These are phyloP conservation scores for Drosophila monieri DNA, from an alignment of 2,888 invertebrate genomes.

Conservation along the genomic window DNA sequence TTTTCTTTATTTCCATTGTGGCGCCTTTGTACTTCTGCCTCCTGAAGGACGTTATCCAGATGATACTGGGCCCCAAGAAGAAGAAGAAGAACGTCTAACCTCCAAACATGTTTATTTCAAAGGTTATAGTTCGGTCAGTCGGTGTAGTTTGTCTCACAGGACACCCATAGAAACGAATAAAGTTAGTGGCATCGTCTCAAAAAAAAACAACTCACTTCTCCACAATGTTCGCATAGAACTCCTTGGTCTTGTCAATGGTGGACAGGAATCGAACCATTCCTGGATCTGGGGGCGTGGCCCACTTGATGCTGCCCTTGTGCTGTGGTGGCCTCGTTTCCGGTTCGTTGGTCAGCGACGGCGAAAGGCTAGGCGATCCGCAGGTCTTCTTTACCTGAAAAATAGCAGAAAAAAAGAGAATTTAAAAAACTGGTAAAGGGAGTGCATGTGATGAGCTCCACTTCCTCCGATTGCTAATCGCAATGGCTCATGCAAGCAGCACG, in stretches of 20 bases:
- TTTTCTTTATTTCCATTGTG: conserved; percentile 73
- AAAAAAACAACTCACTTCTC: conserved; percentile 85
- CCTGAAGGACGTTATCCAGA: conserved; percentile 58
- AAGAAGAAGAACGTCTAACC: conserved; percentile 27
- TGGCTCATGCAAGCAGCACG: conserved; percentile 58
- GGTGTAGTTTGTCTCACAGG: conserved; percentile 5
- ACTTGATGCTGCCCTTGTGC: conserved; percentile 85
- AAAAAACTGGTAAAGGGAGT: background rate
- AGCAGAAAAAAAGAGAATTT: background rate
- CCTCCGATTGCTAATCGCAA: conserved; percentile 51
- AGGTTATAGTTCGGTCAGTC: conserved; percentile 26
- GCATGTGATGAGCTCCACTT: conserved; percentile 10
- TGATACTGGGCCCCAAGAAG: conserved; percentile 50
- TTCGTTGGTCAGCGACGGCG: conserved; percentile 79
- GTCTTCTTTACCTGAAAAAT: conserved; percentile 85
- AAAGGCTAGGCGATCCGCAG: conserved; percentile 84
- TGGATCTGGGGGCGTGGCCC: conserved; percentile 87
- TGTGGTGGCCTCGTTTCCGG: conserved; percentile 76
- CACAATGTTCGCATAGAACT: conserved; percentile 92
- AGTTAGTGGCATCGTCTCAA: conserved; percentile 7
- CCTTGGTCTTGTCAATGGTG: conserved; percentile 89
- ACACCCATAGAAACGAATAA: conserved; percentile 4
- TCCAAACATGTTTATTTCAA: background rate
- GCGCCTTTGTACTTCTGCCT: conserved; percentile 74
- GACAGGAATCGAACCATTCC: conserved; percentile 88